A percentile compares a stretch with the other conserved stretches of the same genome.
Conservation (phyloP, 2,888 invertebrate species). For the Cantharis nigra region DNA sequence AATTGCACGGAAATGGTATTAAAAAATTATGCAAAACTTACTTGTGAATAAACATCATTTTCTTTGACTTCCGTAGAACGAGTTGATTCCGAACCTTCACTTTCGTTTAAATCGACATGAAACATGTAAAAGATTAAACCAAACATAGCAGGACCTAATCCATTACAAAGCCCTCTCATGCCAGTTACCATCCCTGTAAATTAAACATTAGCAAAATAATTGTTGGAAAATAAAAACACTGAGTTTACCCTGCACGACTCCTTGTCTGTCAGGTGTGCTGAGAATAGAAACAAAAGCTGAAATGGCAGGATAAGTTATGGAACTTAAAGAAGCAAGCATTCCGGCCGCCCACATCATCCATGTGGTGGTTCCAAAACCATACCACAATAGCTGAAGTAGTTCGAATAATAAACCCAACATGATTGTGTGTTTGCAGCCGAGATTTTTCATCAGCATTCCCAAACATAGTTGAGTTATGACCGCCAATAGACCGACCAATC, state of each 20-base stretch:
- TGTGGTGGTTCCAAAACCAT: slow-evolving; percentile 92
- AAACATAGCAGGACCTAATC: slow-evolving; percentile 97
- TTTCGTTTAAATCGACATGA: slow-evolving; percentile 94
- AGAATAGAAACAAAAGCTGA: slow-evolving; percentile 98
- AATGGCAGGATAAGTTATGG: slow-evolving; percentile 98
- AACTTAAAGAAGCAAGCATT: slow-evolving; percentile 91
- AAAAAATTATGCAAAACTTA: slow-evolving; percentile 28
- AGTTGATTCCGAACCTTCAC: slow-evolving; percentile 57
- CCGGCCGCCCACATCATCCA: slow-evolving; percentile 99
- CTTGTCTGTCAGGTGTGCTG: slow-evolving; percentile 97
- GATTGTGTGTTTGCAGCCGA: slow-evolving; percentile 96
- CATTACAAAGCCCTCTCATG: slow-evolving; percentile 96
- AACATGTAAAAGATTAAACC: slow-evolving; percentile 98
- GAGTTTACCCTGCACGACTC: slow-evolving; percentile 57
- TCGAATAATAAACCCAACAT: slow-evolving; percentile 96
- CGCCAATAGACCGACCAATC: slow-evolving; percentile 93
- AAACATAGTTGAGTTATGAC: slow-evolving; percentile 92
- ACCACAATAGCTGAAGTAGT: slow-evolving; percentile 96
- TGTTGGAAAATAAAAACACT: not conserved
- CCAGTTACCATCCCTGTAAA: slow-evolving; percentile 92
- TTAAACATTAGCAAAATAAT: not conserved
- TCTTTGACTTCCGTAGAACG: slow-evolving; percentile 58
- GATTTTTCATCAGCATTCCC: slow-evolving; percentile 64
- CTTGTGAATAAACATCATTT: slow-evolving; percentile 60
- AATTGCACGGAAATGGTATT: not conserved